phyloP scores from a whole-genome alignment of 1,140 invertebrate species.

The Drosophila novamexicana region DNA sequence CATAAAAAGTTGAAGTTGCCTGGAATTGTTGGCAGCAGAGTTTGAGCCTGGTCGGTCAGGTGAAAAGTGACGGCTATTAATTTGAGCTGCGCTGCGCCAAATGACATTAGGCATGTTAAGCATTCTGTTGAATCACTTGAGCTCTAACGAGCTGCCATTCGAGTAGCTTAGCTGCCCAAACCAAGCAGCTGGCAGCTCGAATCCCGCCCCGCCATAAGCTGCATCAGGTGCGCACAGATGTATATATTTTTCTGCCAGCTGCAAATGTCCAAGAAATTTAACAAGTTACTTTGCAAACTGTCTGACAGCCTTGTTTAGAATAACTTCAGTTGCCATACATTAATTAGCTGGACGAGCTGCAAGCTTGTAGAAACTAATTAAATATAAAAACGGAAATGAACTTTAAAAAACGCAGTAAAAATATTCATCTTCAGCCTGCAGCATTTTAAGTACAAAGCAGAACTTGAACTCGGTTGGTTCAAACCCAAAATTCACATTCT shows the following conservation, averaged over 20 bases:
- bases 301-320: not conserved
- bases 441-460: too few relatives aligned
- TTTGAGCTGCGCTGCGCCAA: conserved; percentile 70
- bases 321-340: not conserved
- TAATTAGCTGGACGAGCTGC: not conserved
- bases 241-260: conserved; percentile 18
- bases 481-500: too few relatives aligned
- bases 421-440: not conserved
- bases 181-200: conserved; percentile 22
- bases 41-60: conserved; percentile 53
- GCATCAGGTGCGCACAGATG: conserved; percentile 38
- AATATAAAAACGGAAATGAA: not conserved
- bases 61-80: conserved; percentile 81
- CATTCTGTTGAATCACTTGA: conserved; percentile 80
- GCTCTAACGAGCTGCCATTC: conserved; percentile 78
- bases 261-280: conserved; percentile 33
- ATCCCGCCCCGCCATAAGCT: not conserved
- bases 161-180: conserved; percentile 58
- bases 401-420: not conserved
- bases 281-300: conserved; percentile 36
- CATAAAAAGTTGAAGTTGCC: conserved; percentile 55
- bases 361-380: not conserved
- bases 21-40: conserved; percentile 20
- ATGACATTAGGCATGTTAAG: conserved; percentile 81
- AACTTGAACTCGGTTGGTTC: too few relatives aligned